These are phyloP conservation scores for Pseudochaenichthys georgianus DNA, from an alignment of 2,797 vertebrate genomes.

Conservation along the genomic window DNA sequence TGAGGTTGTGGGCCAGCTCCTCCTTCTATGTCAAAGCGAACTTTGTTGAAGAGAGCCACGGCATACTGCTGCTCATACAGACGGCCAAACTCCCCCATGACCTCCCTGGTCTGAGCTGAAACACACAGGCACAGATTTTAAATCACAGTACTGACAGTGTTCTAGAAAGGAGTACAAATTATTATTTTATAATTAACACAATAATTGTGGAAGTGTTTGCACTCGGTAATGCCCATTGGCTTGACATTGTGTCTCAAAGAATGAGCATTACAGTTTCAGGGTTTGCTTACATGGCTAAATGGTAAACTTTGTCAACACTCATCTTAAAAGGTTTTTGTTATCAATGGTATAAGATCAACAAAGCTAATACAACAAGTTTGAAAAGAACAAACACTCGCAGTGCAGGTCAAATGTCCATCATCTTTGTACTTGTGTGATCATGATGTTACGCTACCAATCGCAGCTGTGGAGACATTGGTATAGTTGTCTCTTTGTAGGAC, in stretches of 20 bases:
- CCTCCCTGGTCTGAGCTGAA: conserved; percentile 87
- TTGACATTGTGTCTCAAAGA: neutral
- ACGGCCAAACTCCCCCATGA: conserved; percentile 87
- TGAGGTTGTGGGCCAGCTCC: conserved; percentile 89
- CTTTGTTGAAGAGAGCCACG: conserved; percentile 92
- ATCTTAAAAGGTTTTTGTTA: neutral
- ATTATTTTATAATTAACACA: conserved; percentile 3
- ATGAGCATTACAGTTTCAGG: neutral
- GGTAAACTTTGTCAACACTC: neutral
- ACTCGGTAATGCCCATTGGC: neutral
- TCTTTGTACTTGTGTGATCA: no score
- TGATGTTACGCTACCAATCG: no score
- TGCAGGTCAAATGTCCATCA: no score
- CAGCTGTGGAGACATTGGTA: no score
- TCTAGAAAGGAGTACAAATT: neutral
- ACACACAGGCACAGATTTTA: conserved; percentile 8
- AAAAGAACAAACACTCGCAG: neutral
- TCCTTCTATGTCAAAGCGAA: conserved; percentile 93
- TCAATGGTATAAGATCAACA: neutral
- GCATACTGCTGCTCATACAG: conserved; percentile 92
- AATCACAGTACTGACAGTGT: neutral
- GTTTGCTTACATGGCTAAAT: neutral
- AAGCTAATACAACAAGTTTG: neutral
- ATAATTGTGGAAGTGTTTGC: neutral
- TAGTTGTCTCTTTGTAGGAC: no score